Base-by-base conservation (phyloP, 2,888 invertebrate species). In the Eulithis testata region DNA sequence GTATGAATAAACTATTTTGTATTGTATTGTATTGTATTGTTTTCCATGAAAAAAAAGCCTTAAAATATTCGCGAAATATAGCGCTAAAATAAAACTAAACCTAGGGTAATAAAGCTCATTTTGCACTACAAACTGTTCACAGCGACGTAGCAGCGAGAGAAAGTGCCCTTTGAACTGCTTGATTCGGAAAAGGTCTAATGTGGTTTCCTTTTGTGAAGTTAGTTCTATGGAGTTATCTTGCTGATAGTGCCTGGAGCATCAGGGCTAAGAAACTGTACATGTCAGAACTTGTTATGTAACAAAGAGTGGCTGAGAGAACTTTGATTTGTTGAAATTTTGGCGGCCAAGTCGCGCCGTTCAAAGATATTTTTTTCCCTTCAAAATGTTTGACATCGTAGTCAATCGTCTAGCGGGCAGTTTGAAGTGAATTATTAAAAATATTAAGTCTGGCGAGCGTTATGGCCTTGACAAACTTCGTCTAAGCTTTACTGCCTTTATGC, bases 181-280 rank as follows among this genome's bases (percentile, higher is more conserved):
- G 56, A 12, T 56, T 56, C 45, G 11, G 55, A 36, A 56, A 56
- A 45, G 56, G 1, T 45, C 56, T 47, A 47, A 56, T 56, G 45
- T 56, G 12, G 56, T 44, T 55, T 11, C 44, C 55, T 55, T 53
- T 55, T 55, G 44, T 31, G 52, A n/a, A 36, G 52, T 7, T 37
- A 37, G 52, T 21, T 5, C 21, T 49, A 14, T 21, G 14, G 1
- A 11, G 11, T 7, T 53, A 40, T 12, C 40, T 53, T 14, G 14
- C 36, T 12, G 21, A 21, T 21, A 14, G 14, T 9, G 53, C 55
- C 55, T 31, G 55, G 8, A 44, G 55, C 54, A 11, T 27, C 44
- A 44, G 44, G 11, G 14, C 14, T 40, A 14, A 14, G 40, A 37
- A 11, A 31, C 5, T 5, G 31, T 31, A 6, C 6, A 31, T 4